Percentiles rank a stretch among this genome's conserved stretches.
These are phyloP conservation scores for Pagetopsis macropterus DNA, from an alignment of 2,797 vertebrate species.

Conservation along the genomic window DNA sequence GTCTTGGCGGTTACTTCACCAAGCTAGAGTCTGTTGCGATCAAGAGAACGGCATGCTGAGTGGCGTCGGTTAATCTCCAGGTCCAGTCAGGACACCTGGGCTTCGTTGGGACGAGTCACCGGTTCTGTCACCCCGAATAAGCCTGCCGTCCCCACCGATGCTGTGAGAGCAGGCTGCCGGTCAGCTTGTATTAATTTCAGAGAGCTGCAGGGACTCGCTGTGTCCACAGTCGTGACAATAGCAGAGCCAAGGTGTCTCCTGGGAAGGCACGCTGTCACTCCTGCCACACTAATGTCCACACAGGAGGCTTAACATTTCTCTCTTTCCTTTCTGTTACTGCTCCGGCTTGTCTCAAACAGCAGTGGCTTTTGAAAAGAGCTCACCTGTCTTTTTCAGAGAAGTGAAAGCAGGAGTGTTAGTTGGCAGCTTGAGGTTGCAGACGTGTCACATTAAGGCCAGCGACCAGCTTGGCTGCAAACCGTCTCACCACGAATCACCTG, in stretches of 20 bases:
- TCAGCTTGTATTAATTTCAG: constrained; percentile 73
- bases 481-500: constrained; percentile 25
- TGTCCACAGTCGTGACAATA: constrained; percentile 62
- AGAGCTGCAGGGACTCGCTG: constrained; percentile 34
- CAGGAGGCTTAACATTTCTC: constrained; percentile 35
- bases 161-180: constrained; percentile 51
- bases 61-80: constrained; percentile 47
- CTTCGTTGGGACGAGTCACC: constrained; percentile 55
- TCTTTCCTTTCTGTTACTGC: constrained; percentile 20
- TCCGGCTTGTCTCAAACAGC: constrained; percentile 44
- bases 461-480: constrained; percentile 57
- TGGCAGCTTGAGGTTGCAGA: constrained; percentile 67
- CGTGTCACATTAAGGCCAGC: constrained; percentile 61
- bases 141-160: constrained; percentile 30
- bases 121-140: constrained; percentile 64
- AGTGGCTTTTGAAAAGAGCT: constrained; percentile 50
- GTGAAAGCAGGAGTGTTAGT: constrained; percentile 34
- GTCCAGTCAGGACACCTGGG: constrained; percentile 23
- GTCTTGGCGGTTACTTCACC: constrained; percentile 44
- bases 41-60: constrained; percentile 41
- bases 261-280: constrained; percentile 60
- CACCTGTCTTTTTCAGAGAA: constrained; percentile 37
- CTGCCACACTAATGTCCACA: constrained; percentile 57
- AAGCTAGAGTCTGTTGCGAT: constrained; percentile 49
- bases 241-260: constrained; percentile 64